Conservation (phyloP, 2,888 invertebrate species). For the Tricholauxania praeusta region DNA sequence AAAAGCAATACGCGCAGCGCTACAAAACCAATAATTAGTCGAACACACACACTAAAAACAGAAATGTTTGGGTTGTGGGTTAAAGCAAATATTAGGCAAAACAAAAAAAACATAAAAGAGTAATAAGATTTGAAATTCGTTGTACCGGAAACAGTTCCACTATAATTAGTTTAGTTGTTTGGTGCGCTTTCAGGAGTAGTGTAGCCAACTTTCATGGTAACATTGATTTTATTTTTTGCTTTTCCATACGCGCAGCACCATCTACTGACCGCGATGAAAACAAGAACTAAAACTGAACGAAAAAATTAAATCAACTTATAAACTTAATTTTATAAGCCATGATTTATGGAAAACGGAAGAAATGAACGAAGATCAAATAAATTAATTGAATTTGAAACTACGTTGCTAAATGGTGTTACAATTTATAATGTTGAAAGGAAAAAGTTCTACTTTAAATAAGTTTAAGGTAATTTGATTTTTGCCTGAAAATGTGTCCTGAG, state of each 20-base stretch:
- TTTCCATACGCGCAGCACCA: neutral
- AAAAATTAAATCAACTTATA: constrained; percentile 12
- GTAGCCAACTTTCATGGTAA: constrained; percentile 1
- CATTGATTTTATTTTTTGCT: neutral
- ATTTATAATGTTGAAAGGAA: no score
- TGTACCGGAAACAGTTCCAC: constrained; percentile 14
- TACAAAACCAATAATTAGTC: constrained; percentile 23
- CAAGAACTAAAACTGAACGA: neutral
- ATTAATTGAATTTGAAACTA: constrained; percentile 11
- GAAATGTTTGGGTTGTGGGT: neutral
- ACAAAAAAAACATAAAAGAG: no score
- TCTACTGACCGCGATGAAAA: neutral
- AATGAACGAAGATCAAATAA: constrained; percentile 18
- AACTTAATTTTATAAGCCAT: constrained; percentile 17
- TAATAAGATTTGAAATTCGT: neutral
- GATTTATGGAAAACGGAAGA: constrained; percentile 14
- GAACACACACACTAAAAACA: neutral
- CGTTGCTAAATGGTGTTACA: no score
- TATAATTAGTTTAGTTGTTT: constrained; percentile 25
- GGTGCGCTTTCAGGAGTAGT: neutral
- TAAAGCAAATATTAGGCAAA: no score
- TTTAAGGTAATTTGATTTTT: no score
- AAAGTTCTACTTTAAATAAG: no score
- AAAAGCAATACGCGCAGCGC: constrained; percentile 28
- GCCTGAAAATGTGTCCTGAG: no score